Evolutionary conservation across 2,797 vertebrate species (phyloP).

Genomic region (Takifugu rubripes): DNA sequence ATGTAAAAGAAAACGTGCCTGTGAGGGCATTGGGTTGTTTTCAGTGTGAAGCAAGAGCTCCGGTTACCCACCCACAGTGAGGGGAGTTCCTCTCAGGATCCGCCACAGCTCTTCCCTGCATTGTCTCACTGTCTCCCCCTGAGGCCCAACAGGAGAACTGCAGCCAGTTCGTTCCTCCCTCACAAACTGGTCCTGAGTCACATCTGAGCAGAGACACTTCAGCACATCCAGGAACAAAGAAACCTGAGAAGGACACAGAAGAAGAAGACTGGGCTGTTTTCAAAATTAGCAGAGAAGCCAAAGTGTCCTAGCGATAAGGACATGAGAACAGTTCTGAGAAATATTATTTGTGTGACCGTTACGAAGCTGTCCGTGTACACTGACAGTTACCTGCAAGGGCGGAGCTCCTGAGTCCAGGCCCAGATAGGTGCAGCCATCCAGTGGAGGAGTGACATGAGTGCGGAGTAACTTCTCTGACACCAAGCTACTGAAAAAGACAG

Average conservation of each 20-base stretch:
- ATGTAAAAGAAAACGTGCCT: too few species aligned
- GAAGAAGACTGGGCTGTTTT: too few species aligned
- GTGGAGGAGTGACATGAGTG: constrained; percentile 84
- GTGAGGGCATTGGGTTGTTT: too few species aligned
- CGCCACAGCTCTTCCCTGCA: constrained; percentile 84
- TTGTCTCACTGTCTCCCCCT: constrained; percentile 52
- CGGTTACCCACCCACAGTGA: constrained; percentile 77
- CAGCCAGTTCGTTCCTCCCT: constrained; percentile 56
- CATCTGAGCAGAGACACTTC: constrained; percentile 83
- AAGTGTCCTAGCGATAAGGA: too few species aligned
- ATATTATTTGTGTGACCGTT: too few species aligned
- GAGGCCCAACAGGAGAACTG: constrained; percentile 28
- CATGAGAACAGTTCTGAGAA: too few species aligned
- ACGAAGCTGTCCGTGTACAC: too few species aligned
- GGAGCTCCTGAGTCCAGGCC: constrained; percentile 91
- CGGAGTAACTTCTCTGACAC: constrained; percentile 87
- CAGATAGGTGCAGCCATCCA: constrained; percentile 94
- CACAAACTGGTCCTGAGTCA: constrained; percentile 78
- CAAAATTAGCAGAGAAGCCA: too few species aligned
- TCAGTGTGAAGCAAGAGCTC: neutral
- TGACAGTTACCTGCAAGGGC: constrained; percentile 78
- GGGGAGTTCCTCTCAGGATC: constrained; percentile 73
- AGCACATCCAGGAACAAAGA: constrained; percentile 95
- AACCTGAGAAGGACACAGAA: constrained; percentile 67
- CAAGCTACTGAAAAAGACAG: constrained; percentile 86